Conservation (phyloP, 2,797 vertebrate species). For the Bufotes viridis region DNA sequence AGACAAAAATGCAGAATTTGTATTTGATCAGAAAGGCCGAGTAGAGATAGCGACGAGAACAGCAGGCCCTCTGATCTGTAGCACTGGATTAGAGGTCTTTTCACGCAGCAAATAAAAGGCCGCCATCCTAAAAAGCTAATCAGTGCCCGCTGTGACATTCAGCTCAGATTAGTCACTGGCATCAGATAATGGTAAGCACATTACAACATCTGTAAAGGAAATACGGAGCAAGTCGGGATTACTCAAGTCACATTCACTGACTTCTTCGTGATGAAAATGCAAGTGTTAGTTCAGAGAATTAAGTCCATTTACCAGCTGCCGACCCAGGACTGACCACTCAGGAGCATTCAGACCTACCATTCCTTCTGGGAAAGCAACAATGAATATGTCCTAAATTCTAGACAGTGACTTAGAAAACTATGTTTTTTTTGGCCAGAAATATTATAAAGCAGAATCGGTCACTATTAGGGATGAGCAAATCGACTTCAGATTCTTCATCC, state of each 20-base stretch:
- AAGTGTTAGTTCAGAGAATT: constrained; percentile 31
- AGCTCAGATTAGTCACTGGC: constrained; percentile 70
- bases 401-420: no score
- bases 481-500: no score
- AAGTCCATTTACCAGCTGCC: constrained; percentile 15
- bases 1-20: constrained; percentile 28
- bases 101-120: constrained; percentile 78
- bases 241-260: constrained; percentile 53
- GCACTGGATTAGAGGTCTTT: constrained; percentile 78
- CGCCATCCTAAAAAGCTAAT: constrained; percentile 82
- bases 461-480: no score
- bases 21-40: constrained; percentile 69
- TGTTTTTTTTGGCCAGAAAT: no score
- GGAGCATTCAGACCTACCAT: background rate
- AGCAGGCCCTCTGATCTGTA: constrained; percentile 74
- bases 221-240: constrained; percentile 63
- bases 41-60: constrained; percentile 71
- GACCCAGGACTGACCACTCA: background rate
- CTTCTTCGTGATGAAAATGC: constrained; percentile 36
- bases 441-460: background rate
- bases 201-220: constrained; percentile 78
- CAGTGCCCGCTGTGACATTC: constrained; percentile 80
- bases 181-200: constrained; percentile 77
- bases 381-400: background rate
- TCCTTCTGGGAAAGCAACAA: background rate